Base-by-base conservation (phyloP, 2,113 vertebrate genomes). In the Trochalopteron elliotii region DNA sequence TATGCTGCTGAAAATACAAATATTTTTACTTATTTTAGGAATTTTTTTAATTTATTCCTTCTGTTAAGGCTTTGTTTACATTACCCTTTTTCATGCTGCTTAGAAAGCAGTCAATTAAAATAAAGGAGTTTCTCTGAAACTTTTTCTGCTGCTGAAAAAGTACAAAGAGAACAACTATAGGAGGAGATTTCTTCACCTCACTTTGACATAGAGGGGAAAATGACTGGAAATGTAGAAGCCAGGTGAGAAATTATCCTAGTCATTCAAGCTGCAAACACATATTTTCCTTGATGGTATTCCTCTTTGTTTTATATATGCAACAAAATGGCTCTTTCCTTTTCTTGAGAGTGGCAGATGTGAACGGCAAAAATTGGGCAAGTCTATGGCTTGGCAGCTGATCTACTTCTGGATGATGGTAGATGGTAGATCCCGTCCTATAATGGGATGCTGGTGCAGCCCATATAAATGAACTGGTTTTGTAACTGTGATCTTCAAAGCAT, bases 91-190 rank as follows among this genome's bases (percentile, higher is more conserved):
- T 35, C 9, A 11, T 94, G 7, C 24, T 91, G 28, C 45, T 86
- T 88, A 93, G 89, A 67, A 39, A 74, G 23, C 35, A 74, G 50
- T 28, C 76, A 37, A 10, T 55, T 91, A 33, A 61, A 82, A 68
- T 64, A 94, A 87, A 86, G 5, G 11, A 10, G 4, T 83, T 90
- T 61, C 56, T 33, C 47, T 53, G 65, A 68, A 83, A 44, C 39
- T 16, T 89, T 94, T 83, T 82, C 92, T 90, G 47, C 90, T 78
- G 81, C 97, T 47, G 56, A 93, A 72, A 96, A 97, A 88, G 89
- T 98, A 40, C 49, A 57, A 53, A 61, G 27, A 47, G 79, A 96
- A 40, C 49, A 83, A 52, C 27, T 33, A 35, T 87, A 87, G 35
- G 87, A 96, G 59, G 53, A 92, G 11, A 52, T 87, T 78, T 27